Conservation (phyloP, 2,113 vertebrate genomes). For the Eclectus roratus region DNA sequence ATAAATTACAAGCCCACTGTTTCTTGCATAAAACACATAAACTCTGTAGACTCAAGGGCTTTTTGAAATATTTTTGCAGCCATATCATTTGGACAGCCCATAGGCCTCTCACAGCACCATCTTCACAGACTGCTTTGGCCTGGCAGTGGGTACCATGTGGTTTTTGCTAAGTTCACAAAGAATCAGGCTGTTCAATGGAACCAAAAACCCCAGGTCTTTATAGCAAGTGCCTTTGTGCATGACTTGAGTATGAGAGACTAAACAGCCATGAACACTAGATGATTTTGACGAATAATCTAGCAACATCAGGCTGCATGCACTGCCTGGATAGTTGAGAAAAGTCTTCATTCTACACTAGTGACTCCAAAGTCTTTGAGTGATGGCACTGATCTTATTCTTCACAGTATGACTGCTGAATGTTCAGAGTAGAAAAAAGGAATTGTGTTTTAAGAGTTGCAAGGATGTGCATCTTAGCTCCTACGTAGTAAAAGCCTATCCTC, state of each 20-base stretch:
- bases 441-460: neutral
- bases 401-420: neutral
- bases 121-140: neutral
- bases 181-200: accelerated
- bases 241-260: neutral
- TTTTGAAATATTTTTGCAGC: neutral
- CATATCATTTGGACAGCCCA: neutral
- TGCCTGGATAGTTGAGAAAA: neutral
- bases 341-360: neutral
- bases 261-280: neutral
- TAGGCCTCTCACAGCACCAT: neutral
- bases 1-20: neutral
- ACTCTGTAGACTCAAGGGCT: neutral
- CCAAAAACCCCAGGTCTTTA: neutral
- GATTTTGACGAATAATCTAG: neutral
- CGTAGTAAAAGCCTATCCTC: neutral
- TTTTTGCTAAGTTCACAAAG: neutral
- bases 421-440: neutral
- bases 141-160: accelerated
- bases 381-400: neutral
- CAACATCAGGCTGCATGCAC: neutral
- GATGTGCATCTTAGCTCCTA: accelerated
- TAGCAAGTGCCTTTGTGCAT: neutral
- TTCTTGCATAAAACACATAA: neutral
- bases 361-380: neutral